Conservation (phyloP, 2,888 invertebrate genomes). For the Tridacna gigas region DNA sequence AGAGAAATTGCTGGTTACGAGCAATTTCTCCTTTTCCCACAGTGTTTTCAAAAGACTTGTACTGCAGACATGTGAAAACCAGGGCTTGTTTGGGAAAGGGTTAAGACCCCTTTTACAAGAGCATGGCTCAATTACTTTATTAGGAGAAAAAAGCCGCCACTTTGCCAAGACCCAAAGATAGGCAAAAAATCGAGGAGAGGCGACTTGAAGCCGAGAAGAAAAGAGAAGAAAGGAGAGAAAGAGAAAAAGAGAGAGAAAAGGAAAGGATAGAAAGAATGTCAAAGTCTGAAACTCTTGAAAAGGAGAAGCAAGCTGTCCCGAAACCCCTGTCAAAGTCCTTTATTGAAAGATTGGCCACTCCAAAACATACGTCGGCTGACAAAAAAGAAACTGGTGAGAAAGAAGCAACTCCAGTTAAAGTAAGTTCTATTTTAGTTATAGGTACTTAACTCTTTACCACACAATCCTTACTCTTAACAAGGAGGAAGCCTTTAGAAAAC, state of each 20-base stretch:
- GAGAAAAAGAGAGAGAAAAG: slow-evolving; percentile 41
- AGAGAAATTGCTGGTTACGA: not conserved
- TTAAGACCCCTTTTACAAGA: no score
- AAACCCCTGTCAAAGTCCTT: slow-evolving; percentile 57
- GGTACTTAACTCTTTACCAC: not conserved
- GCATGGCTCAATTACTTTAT: no score
- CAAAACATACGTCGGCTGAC: slow-evolving; percentile 58
- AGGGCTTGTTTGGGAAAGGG: not conserved
- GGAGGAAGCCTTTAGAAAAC: not conserved
- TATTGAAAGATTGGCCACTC: slow-evolving; percentile 60
- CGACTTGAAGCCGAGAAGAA: slow-evolving; percentile 65
- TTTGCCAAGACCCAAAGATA: slow-evolving; percentile 59
- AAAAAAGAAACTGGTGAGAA: slow-evolving; percentile 53
- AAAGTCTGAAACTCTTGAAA: slow-evolving; percentile 56
- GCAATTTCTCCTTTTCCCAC: slow-evolving; percentile 14
- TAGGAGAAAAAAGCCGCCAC: slow-evolving; percentile 56
- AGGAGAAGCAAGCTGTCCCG: slow-evolving; percentile 45
- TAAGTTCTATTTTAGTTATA: slow-evolving; percentile 29
- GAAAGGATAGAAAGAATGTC: slow-evolving; percentile 46
- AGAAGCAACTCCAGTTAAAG: slow-evolving; percentile 62
- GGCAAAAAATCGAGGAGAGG: slow-evolving; percentile 63
- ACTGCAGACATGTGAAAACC: not conserved
- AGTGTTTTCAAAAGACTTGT: not conserved
- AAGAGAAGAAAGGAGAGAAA: slow-evolving; percentile 56
- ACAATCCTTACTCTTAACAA: no score